Evolutionary conservation across 2,797 vertebrate genomes (phyloP).

Genomic region (Amazonetta brasiliensis): DNA sequence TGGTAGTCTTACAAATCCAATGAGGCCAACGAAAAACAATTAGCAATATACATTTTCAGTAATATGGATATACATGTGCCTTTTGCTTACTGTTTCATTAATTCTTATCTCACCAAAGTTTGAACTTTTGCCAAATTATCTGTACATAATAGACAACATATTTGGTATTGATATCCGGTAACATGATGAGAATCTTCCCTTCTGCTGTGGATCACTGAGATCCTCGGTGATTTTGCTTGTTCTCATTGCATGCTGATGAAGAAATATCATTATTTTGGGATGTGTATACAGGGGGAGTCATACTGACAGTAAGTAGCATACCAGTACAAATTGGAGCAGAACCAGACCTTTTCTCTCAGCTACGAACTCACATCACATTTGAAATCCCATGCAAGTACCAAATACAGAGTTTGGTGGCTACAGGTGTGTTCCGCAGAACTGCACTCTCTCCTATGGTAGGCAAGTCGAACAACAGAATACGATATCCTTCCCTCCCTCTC

Average conservation of each 20-base stretch:
- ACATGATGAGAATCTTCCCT: background rate
- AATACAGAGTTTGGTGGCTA: background rate
- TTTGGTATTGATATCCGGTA: background rate
- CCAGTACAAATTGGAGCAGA: background rate
- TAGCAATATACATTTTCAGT: background rate
- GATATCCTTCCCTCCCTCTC: background rate
- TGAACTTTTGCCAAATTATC: background rate
- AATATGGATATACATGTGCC: background rate
- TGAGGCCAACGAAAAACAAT: background rate
- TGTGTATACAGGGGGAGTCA: background rate
- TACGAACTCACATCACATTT: background rate
- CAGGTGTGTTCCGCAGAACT: background rate
- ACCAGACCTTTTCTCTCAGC: background rate
- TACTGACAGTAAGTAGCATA: background rate
- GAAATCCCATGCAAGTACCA: background rate
- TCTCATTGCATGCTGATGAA: background rate
- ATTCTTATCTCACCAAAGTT: background rate
- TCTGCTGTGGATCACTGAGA: background rate
- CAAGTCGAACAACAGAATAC: background rate
- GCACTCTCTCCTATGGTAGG: background rate
- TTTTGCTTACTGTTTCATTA: background rate
- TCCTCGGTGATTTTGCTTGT: background rate
- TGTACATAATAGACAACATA: background rate
- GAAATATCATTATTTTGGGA: background rate
- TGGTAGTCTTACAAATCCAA: background rate